These are phyloP conservation scores for Noturus placidus DNA, from an alignment of 2,113 vertebrate species.

Conservation along the genomic window DNA sequence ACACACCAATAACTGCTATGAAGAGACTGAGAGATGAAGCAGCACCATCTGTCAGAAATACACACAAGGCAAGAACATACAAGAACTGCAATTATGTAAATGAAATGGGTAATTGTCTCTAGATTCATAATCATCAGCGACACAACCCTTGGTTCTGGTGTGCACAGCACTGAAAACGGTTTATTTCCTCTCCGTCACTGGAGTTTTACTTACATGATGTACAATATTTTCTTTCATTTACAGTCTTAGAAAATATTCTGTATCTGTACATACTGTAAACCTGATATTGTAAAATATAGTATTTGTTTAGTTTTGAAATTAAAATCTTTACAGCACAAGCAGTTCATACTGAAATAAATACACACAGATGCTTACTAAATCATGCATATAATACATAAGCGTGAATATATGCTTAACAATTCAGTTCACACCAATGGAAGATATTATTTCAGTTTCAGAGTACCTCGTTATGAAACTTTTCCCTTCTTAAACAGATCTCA, in stretches of 20 bases:
- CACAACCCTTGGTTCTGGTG: neutral
- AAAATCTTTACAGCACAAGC: neutral
- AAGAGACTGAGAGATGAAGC: slow-evolving; percentile 86
- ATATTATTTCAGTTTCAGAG: neutral
- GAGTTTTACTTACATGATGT: neutral
- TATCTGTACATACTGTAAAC: neutral
- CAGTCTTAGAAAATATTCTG: neutral
- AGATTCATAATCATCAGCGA: neutral
- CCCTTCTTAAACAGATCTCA: slow-evolving; percentile 75
- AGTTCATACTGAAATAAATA: neutral
- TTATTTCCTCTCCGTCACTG: neutral
- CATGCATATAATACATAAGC: neutral
- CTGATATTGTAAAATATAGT: neutral
- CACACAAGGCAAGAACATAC: slow-evolving; percentile 76
- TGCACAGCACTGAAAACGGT: neutral
- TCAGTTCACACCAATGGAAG: neutral
- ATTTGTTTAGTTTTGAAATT: neutral
- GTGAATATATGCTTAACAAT: neutral
- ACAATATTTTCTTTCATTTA: neutral
- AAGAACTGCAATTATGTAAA: neutral
- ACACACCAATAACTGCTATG: slow-evolving; percentile 90
- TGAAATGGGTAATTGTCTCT: neutral
- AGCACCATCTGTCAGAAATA: slow-evolving; percentile 80
- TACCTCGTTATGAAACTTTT: neutral
- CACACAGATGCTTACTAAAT: neutral